phyloP scores from a whole-genome alignment of 2,797 vertebrate genomes.

The Fringilla coelebs region DNA sequence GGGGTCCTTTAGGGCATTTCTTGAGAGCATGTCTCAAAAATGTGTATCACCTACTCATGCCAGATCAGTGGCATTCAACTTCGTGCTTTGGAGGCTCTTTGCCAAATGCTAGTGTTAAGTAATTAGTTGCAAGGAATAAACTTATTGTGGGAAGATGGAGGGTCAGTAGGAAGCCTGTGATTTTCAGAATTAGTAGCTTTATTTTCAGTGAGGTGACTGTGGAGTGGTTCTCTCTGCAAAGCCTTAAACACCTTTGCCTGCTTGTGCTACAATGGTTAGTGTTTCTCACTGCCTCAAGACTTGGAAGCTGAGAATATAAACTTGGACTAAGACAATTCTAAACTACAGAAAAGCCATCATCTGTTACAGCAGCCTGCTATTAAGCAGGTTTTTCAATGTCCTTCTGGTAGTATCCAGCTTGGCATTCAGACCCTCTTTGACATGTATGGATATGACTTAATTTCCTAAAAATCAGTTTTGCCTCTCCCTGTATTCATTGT shows the following conservation, averaged over 20 bases:
- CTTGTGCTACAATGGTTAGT: neutral
- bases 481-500: neutral
- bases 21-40: neutral
- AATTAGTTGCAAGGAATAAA: neutral
- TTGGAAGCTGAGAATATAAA: neutral
- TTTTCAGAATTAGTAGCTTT: neutral
- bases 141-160: neutral
- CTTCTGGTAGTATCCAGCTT: neutral
- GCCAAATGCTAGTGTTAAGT: neutral
- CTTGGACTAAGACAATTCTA: neutral
- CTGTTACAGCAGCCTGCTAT: neutral
- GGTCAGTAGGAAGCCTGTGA: neutral
- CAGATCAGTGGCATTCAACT: neutral
- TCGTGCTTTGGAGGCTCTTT: neutral
- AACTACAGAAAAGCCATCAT: neutral
- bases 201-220: neutral
- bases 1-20: neutral
- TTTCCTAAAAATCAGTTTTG: neutral
- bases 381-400: neutral
- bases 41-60: neutral
- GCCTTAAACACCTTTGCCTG: neutral
- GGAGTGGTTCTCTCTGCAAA: neutral
- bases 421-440: neutral
- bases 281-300: neutral
- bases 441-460: neutral